Evolutionary conservation across 2,888 invertebrate genomes (phyloP).

Genomic region (Norana najaformis): DNA sequence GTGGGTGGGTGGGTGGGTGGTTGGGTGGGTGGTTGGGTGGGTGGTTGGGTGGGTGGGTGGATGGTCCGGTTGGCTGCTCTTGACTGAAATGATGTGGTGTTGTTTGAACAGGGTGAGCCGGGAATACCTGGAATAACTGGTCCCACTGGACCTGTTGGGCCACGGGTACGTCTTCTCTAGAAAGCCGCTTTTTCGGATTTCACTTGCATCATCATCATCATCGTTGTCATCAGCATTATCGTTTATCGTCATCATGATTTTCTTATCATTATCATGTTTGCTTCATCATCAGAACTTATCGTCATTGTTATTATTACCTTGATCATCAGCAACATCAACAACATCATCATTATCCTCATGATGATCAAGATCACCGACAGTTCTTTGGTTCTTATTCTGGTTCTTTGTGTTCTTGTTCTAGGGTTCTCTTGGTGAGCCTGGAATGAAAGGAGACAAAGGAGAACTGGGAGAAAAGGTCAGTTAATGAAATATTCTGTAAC

Average conservation of each 20-base stretch:
- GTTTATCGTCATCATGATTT: background rate
- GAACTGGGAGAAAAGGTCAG: constrained; percentile 35
- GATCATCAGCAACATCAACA: too few species aligned
- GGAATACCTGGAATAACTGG: constrained; percentile 39
- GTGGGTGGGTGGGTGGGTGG: background rate
- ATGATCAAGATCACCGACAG: background rate
- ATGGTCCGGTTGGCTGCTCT: background rate
- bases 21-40: background rate
- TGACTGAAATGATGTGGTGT: background rate
- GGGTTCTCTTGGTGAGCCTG: constrained; percentile 33
- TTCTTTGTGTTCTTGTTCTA: constrained; percentile 1
- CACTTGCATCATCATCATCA: background rate
- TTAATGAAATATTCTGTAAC: too few species aligned
- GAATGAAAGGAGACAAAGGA: constrained; percentile 43
- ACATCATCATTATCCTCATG: background rate
- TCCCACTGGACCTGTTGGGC: constrained; percentile 40
- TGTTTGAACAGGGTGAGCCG: constrained; percentile 35
- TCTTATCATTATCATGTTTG: background rate
- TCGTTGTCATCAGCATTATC: background rate
- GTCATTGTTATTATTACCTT: too few species aligned
- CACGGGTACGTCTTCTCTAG: constrained; percentile 32
- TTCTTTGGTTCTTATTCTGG: too few species aligned
- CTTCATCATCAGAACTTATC: too few species aligned
- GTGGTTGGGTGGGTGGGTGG: background rate
- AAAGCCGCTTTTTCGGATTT: background rate